These are phyloP conservation scores for Premnoplex brunnescens DNA, from an alignment of 2,797 vertebrate genomes.

Conservation along the genomic window DNA sequence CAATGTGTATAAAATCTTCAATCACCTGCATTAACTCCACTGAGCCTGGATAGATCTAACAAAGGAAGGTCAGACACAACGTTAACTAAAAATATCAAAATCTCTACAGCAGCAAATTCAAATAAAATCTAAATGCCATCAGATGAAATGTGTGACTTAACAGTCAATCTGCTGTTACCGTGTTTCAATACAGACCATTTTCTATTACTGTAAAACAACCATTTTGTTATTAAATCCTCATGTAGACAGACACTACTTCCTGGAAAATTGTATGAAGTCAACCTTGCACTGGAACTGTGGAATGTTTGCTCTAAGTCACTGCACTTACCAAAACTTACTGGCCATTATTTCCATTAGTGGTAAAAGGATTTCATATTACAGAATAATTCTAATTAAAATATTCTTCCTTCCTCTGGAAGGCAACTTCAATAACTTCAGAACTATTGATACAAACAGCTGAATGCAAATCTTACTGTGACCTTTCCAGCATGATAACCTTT, in stretches of 20 bases:
- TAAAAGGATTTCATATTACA: not conserved
- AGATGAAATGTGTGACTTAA: not conserved
- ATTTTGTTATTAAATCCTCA: not conserved
- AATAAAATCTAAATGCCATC: not conserved
- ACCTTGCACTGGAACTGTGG: not conserved
- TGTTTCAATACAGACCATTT: not conserved
- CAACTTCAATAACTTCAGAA: not conserved
- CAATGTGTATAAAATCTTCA: constrained; percentile 99
- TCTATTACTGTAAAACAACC: not conserved
- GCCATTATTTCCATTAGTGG: not conserved
- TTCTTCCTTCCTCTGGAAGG: not conserved
- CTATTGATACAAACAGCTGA: not conserved
- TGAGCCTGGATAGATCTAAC: constrained; percentile 94
- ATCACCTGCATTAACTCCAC: constrained; percentile 99
- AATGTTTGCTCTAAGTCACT: not conserved
- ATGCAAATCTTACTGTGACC: not conserved
- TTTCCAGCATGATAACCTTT: not conserved
- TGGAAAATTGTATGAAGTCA: not conserved
- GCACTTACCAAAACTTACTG: not conserved
- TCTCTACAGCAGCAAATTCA: not conserved
- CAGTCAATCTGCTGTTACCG: not conserved
- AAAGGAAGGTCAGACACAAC: constrained; percentile 44
- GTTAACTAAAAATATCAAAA: not conserved
- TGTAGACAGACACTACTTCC: not conserved
- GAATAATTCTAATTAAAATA: not conserved